Evolutionary conservation across 92 coral and sea anemone genomes (phyloP), one percentile per base, ranked within the genome.

Genomic region (Actinernus sp.): DNA sequence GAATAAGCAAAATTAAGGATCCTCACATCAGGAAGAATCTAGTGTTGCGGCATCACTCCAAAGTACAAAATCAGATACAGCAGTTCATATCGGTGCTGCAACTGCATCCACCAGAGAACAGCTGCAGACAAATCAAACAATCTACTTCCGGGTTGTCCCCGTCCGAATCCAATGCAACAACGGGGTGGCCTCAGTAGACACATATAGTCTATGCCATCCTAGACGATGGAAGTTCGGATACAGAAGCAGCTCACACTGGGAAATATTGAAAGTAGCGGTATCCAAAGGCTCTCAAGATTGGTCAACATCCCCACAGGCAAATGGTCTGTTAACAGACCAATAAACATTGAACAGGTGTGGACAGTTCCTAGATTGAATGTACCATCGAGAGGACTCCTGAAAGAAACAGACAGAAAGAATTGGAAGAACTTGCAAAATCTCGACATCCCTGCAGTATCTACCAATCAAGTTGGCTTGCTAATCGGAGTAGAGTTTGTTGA

Each of bases 291-390:
- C 25, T 83, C 90, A 13, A 65, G 56, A 55, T 33, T 65, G 23
- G 70, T 76, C 13, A 76, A 26, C 48, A 29, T 83, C 26, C 27
- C 84, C 6, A 83, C 85, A 0, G 80, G 90, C 26, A 59, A 60
- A 23, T 58, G 75, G 44, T 61, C 90, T 50, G 61, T 41, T 20
- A 21, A 55, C 40, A 55, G 8, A 54, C 73, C 83, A 9, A 64
- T 81, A 1, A 51, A 65, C 31, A 76, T 66, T 30, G 54, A 60
- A 16, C 70, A 45, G 16, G 90, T 48, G 10, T 76, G 83, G 85
- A 76, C 90, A 44, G 90, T 83, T 30, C 90, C 79, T 10, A 53
- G 53, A 37, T 62, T 76, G 40, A 83, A 83, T 79, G 62, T 83
- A 18, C 85, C 85, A 31, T 68, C 84, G 49, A 26, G 70, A 21